These are phyloP conservation scores for Teleogryllus occipitalis DNA, from an alignment of 1,140 invertebrate species.

Conservation along the genomic window DNA sequence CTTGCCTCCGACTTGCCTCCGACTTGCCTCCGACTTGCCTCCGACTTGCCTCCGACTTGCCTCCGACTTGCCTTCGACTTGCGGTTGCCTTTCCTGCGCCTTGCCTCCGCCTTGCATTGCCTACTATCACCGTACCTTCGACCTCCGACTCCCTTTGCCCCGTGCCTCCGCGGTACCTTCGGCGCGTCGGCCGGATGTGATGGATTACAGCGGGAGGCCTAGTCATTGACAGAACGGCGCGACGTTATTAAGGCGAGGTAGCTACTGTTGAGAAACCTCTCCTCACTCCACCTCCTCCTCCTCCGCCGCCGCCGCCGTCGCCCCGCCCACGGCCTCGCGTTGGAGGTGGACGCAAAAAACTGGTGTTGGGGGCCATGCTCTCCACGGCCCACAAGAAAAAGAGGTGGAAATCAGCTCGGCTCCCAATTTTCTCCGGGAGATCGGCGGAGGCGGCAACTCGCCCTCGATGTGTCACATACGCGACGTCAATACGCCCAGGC, in stretches of 20 bases:
- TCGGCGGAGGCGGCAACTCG: no score
- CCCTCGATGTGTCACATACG: no score
- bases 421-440: no score
- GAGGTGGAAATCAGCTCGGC: neutral
- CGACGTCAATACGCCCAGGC: no score
- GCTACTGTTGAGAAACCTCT: neutral
- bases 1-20: no score
- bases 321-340: no score
- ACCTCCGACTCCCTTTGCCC: neutral
- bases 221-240: neutral
- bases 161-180: no score
- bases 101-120: neutral
- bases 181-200: neutral
- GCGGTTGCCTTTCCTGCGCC: no score
- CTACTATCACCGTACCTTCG: neutral
- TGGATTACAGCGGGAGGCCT: neutral
- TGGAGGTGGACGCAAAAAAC: neutral
- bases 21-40: no score
- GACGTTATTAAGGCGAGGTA: neutral
- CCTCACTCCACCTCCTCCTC: neutral
- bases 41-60: no score
- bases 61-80: no score
- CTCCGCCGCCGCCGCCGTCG: no score
- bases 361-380: neutral
- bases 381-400: neutral